Percentiles rank a stretch among this genome's conserved stretches.
These are phyloP conservation scores for Poeciliopsis gracilis DNA, from an alignment of 2,797 vertebrate genomes.

Conservation along the genomic window DNA sequence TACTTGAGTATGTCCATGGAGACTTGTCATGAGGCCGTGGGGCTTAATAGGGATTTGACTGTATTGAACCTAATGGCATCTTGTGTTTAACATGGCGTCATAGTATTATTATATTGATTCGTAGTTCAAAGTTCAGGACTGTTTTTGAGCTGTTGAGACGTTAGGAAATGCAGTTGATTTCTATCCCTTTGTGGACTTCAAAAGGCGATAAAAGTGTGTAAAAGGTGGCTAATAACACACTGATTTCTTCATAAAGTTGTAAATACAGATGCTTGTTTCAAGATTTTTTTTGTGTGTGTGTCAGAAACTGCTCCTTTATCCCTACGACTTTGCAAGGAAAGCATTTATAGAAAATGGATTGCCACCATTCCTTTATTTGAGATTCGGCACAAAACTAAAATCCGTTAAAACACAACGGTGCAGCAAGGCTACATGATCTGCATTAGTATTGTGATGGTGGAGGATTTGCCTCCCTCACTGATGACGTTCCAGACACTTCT, in stretches of 20 bases:
- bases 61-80: slow-evolving; percentile 14
- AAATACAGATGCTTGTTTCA: background rate
- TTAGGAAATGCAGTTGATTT: slow-evolving; percentile 5
- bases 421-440: background rate
- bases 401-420: background rate
- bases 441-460: background rate
- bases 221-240: background rate
- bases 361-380: background rate
- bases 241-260: background rate
- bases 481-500: background rate
- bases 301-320: background rate
- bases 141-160: background rate
- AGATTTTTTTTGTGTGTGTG: background rate
- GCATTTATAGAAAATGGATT: background rate
- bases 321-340: too few species aligned
- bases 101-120: background rate
- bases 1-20: slow-evolving; percentile 29
- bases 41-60: slow-evolving; percentile 28
- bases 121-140: background rate
- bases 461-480: background rate
- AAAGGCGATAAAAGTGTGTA: background rate
- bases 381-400: background rate
- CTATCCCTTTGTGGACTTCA: background rate
- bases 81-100: background rate
- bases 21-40: slow-evolving; percentile 19